These are phyloP conservation scores for Kobus ellipsiprymnus DNA, from an alignment of 2,113 vertebrate genomes.

Conservation along the genomic window DNA sequence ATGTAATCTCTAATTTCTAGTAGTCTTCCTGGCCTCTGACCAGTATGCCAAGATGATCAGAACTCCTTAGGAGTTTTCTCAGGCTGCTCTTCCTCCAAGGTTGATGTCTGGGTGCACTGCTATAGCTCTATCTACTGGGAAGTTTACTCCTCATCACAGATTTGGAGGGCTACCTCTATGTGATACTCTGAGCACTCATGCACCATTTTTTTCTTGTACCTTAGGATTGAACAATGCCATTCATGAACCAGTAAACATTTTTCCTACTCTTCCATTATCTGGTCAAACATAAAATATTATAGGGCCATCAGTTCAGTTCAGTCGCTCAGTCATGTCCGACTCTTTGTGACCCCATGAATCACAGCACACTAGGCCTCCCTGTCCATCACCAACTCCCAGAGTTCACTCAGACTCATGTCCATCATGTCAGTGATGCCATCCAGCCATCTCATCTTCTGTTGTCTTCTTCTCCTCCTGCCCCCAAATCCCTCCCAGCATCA, in stretches of 20 bases:
- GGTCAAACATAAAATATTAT: not conserved
- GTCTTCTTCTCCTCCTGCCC: too few species aligned
- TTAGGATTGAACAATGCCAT: not conserved
- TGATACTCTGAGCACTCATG: not conserved
- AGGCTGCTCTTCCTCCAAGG: not conserved
- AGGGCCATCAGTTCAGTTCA: too few species aligned
- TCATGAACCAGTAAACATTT: not conserved
- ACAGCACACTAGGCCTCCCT: too few species aligned
- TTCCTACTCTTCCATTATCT: not conserved
- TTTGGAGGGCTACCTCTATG: not conserved
- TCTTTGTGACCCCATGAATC: too few species aligned
- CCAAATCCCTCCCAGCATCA: too few species aligned
- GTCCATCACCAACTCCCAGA: too few species aligned
- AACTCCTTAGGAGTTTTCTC: not conserved
- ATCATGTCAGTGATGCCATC: too few species aligned
- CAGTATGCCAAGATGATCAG: not conserved
- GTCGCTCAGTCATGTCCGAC: too few species aligned
- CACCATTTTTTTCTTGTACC: not conserved
- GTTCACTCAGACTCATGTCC: too few species aligned
- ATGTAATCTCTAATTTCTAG: not conserved
- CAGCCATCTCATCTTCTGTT: too few species aligned
- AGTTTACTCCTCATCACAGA: not conserved
- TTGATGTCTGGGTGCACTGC: not conserved
- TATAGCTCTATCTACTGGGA: not conserved
- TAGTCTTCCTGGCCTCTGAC: not conserved